phyloP scores from a whole-genome alignment of 2,113 vertebrate species.

The Theristicus caerulescens region DNA sequence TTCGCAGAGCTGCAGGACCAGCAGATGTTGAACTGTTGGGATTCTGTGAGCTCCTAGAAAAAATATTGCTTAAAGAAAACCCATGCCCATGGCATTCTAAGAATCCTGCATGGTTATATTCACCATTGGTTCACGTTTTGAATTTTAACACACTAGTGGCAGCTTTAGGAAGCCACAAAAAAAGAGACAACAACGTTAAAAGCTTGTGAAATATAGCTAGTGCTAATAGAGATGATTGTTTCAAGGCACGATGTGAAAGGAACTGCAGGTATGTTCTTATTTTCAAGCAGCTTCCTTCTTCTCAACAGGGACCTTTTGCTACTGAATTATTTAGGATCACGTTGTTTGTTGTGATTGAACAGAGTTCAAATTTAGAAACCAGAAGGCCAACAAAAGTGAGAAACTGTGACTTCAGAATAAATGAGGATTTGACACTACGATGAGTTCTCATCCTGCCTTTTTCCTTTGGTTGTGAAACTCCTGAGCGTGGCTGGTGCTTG shows the following conservation, averaged over 20 bases:
- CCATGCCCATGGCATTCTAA: not conserved
- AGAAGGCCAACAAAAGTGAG: not conserved
- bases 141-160: not conserved
- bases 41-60: not conserved
- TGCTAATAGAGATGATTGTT: not conserved
- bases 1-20: not conserved
- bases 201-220: not conserved
- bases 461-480: not conserved
- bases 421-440: not conserved
- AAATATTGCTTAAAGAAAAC: not conserved
- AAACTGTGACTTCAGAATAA: not conserved
- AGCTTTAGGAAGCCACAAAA: not conserved
- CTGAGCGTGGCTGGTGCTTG: accelerated
- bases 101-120: not conserved
- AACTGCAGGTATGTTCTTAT: not conserved
- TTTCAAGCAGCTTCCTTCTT: not conserved
- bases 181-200: not conserved
- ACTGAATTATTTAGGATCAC: not conserved
- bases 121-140: not conserved
- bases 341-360: not conserved
- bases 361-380: not conserved
- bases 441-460: not conserved
- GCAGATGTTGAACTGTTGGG: constrained; percentile 26
- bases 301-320: not conserved
- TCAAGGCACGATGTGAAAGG: not conserved